Evolutionary conservation across 2,797 vertebrate species (phyloP), one percentile per base, ranked within the genome.

Genomic region (Otolemur crassicaudatus): DNA sequence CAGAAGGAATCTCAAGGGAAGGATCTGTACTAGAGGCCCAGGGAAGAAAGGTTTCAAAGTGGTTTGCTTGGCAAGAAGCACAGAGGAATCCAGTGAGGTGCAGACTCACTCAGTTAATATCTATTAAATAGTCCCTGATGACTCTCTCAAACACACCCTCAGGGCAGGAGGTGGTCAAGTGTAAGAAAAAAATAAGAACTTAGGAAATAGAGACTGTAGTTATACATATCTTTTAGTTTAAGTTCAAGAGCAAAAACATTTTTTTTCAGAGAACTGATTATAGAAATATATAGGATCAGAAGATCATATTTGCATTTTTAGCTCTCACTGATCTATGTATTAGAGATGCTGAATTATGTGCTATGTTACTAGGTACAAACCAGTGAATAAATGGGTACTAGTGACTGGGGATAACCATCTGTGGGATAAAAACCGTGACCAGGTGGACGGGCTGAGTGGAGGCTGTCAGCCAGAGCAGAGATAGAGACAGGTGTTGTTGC

Each of bases 371-470:
- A 83, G n/a, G 9, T 43, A 63, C 25, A 83, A 46, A 27, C 0
- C 4, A 69, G 2, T 31, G 5, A 80, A 37, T 70, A 67, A 61
- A 43, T 9, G 58, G 13, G 85, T 4, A 1, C 49, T 13, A 7
- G 63, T 56, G n/a, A 37, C 2, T 37, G 67, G 2, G 7, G 0
- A 34, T 29, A 73, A 19, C 1, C 5, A 69, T 31, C 13, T 40
- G 22, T 31, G 17, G 22, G 27, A n/a, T 31, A 67, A 69, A 43
- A 20, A 75, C 27, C 10, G 37, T 23, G 9, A 9, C 11, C 29
- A 73, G 4, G 1, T 31, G 7, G 3, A n/a, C n/a, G 14, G n/a
- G 2, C 1, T 46, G 19, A 3, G 34, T 3, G 53, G 25, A 37
- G 11, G 4, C 43, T 61, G 0, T 5, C 16, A 2, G 80, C 9